Evolutionary conservation across 2,113 vertebrate species (phyloP), one percentile per base, ranked within the genome.

Genomic region (Sus scrofa): DNA sequence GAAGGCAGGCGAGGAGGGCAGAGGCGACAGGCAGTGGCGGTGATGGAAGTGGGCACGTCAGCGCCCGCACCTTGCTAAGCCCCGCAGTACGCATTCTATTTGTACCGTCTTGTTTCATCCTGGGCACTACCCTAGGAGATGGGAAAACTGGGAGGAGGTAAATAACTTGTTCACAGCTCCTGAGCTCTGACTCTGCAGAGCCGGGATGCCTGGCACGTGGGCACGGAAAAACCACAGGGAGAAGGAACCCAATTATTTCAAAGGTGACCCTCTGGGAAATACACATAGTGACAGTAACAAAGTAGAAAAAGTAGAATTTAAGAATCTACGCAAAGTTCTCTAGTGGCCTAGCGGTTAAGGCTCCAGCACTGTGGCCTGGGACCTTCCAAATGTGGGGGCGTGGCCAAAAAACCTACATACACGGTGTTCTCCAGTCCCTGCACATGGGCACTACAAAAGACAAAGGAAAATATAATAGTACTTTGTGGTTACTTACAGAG

Each of bases 41-140:
- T 2, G 27, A 22, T 2, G 30, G 39, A 26, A 44, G 32, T 10
- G 0, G 27, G n/a, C 3, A 1, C 2, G 27, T 7, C 11, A 15
- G n/a, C 4, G 10, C 34, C 24, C 1, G 5, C 52, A 1, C 26
- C 75, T 1, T 3, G 3, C n/a, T 19, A 9, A 60, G 52, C 26
- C 19, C 3, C 1, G 39, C 15, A 37, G 2, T 32, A 3, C 37
- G 16, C 18, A 12, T 70, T 67, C 52, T 60, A 56, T 27, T 6
- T 67, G 37, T 0, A 24, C 60, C 60, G 37, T 6, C 58, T 86
- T 54, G 63, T 13, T 81, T 37, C 52, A 44, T 26, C 86, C 54
- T 82, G 30, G 52, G 11, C n/a, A 65, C 3, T 1, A 14, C 15
- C 12, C 89, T 6, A n/a, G 3, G 16, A 79, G 39, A 50, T 4